Percentiles rank a stretch among this genome's conserved stretches.
Evolutionary conservation across 2,797 vertebrate species (phyloP).

Genomic region (Ataeniobius toweri): DNA sequence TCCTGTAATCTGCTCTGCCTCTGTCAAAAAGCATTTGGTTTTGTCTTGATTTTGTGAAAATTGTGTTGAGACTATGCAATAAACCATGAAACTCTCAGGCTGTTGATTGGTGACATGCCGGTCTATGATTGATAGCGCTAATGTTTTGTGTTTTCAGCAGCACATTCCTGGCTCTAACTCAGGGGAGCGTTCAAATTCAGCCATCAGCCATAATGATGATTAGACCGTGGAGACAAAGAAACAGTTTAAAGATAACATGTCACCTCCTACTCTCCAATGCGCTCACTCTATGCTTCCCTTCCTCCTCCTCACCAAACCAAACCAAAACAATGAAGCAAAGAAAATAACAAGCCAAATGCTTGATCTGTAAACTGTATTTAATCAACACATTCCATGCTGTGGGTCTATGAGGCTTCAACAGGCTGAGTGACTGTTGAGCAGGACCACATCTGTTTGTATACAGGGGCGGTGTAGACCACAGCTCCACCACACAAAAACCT

Average conservation of each 20-base stretch:
- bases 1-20: slow-evolving; percentile 41
- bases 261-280: background rate
- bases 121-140: slow-evolving; percentile 53
- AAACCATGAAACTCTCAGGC: slow-evolving; percentile 47
- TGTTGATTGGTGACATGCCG: slow-evolving; percentile 51
- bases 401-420: slow-evolving; percentile 36
- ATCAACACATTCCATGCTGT: slow-evolving; percentile 62
- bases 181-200: slow-evolving; percentile 53
- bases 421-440: slow-evolving; percentile 44
- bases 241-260: slow-evolving; percentile 44
- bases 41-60: slow-evolving; percentile 38
- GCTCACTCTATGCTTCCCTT: background rate
- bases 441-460: slow-evolving; percentile 68
- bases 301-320: slow-evolving; percentile 48
- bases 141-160: slow-evolving; percentile 50
- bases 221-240: slow-evolving; percentile 31
- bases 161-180: slow-evolving; percentile 66
- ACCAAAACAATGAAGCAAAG: slow-evolving; percentile 57
- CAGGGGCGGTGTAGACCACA: slow-evolving; percentile 60
- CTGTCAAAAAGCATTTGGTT: slow-evolving; percentile 55
- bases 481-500: slow-evolving; percentile 70
- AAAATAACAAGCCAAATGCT: slow-evolving; percentile 38
- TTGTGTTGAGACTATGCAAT: slow-evolving; percentile 34
- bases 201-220: slow-evolving; percentile 47
- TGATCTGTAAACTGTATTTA: slow-evolving; percentile 57